phyloP scores from a whole-genome alignment of 2,888 invertebrate species.

The Lithodes maja region DNA sequence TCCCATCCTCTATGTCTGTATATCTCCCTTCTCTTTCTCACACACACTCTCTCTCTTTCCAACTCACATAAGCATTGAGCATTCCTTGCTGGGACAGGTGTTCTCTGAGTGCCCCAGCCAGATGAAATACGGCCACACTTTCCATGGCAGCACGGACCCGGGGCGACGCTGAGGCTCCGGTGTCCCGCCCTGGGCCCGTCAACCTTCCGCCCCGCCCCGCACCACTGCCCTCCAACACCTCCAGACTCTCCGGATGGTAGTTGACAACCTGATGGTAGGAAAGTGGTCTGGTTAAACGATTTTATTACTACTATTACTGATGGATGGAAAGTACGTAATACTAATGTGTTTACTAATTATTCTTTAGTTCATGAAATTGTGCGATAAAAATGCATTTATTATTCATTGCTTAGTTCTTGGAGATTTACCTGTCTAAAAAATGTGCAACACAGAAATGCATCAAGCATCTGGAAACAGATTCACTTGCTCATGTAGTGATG shows the following conservation, averaged over 20 bases:
- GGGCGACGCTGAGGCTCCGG: constrained; percentile 35
- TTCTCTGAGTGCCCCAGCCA: constrained; percentile 30
- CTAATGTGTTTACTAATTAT: too few species aligned
- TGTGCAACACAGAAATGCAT: too few species aligned
- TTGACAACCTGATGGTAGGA: constrained; percentile 43
- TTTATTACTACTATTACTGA: background rate
- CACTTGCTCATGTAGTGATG: too few species aligned
- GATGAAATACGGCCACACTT: constrained; percentile 59
- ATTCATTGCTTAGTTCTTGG: too few species aligned
- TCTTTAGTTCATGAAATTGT: too few species aligned
- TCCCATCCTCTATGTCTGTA: too few species aligned
- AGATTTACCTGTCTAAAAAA: too few species aligned
- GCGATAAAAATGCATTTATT: too few species aligned
- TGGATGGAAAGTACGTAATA: too few species aligned
- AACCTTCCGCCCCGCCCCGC: constrained; percentile 28
- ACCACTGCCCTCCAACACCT: constrained; percentile 44
- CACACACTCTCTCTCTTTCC: constrained; percentile 49
- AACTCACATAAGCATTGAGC: constrained; percentile 52
- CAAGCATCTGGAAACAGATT: too few species aligned
- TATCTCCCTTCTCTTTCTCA: too few species aligned
- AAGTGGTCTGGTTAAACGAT: too few species aligned
- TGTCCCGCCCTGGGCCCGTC: constrained; percentile 40
- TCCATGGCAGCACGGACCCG: constrained; percentile 59
- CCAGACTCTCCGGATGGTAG: constrained; percentile 35
- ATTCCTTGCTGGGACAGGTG: constrained; percentile 34